phyloP scores from a whole-genome alignment of 2,113 vertebrate species.

The Nansenia antarctica region DNA sequence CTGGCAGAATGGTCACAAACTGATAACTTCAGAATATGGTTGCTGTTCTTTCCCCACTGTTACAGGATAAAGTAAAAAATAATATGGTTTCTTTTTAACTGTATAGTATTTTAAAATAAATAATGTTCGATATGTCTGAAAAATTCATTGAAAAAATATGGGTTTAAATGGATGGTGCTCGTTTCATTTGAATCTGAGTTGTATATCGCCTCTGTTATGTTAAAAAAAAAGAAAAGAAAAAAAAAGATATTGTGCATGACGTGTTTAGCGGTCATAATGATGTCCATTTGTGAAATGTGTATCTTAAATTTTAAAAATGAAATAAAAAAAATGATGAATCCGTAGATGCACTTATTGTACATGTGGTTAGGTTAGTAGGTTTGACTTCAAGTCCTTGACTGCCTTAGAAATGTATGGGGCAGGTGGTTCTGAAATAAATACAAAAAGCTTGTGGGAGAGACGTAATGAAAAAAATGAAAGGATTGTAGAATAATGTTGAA shows the following conservation, averaged over 20 bases:
- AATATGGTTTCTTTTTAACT: constrained; percentile 79
- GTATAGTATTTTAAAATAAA: constrained; percentile 86
- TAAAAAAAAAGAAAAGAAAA: constrained; percentile 83
- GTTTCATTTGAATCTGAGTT: constrained; percentile 88
- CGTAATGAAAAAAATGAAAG: constrained; percentile 74
- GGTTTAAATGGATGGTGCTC: constrained; percentile 90
- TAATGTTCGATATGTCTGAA: constrained; percentile 85
- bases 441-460: constrained; percentile 77
- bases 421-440: constrained; percentile 77
- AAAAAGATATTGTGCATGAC: constrained; percentile 90
- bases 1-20: constrained; percentile 65
- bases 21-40: constrained; percentile 64
- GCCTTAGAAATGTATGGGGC: constrained; percentile 73
- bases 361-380: constrained; percentile 88
- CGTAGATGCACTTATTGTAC: constrained; percentile 95
- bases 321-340: constrained; percentile 77
- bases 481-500: constrained; percentile 84
- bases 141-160: constrained; percentile 85
- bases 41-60: constrained; percentile 73
- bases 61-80: constrained; percentile 75
- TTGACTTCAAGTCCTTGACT: constrained; percentile 83
- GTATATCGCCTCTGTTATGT: constrained; percentile 98
- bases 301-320: constrained; percentile 80
- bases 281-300: constrained; percentile 94
- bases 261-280: constrained; percentile 93